Evolutionary conservation across 2,888 invertebrate genomes (phyloP).

Genomic region (Parochlus steinenii): DNA sequence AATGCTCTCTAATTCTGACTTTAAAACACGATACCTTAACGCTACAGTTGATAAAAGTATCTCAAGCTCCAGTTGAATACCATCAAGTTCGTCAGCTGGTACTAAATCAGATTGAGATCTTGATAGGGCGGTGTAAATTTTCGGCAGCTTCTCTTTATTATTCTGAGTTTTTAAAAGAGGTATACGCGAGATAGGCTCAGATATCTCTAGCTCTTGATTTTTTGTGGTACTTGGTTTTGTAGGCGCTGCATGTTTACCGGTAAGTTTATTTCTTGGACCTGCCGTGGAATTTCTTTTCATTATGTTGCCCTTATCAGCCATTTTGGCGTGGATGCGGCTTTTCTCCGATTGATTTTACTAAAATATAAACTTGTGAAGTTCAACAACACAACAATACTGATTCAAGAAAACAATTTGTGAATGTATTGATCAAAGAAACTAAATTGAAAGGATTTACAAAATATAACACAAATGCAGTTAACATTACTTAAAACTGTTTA

Average conservation of each 20-base stretch:
- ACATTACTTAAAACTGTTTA: too few relatives aligned
- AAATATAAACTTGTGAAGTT: conserved; percentile 1
- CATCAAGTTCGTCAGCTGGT: conserved; percentile 76
- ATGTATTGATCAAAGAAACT: too few relatives aligned
- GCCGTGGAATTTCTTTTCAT: conserved; percentile 8
- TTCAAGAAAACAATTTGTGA: too few relatives aligned
- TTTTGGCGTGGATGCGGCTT: neutral
- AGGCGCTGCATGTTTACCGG: conserved; percentile 3
- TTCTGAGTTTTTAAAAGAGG: conserved; percentile 55
- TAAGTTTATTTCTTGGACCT: conserved; percentile 1
- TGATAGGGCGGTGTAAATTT: conserved; percentile 41
- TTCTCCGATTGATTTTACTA: too few relatives aligned
- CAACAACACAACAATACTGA: conserved; percentile 5
- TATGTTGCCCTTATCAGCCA: conserved; percentile 12
- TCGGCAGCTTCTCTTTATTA: conserved; percentile 46
- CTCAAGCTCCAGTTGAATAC: conserved; percentile 74
- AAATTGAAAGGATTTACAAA: too few relatives aligned
- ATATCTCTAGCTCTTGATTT: conserved; percentile 1
- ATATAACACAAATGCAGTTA: too few relatives aligned
- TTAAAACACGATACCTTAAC: conserved; percentile 60
- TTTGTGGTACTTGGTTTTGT: conserved; percentile 2
- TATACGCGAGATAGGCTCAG: conserved; percentile 22
- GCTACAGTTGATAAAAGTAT: conserved; percentile 69
- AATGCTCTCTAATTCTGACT: conserved; percentile 52
- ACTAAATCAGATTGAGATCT: conserved; percentile 58